Evolutionary conservation across 2,888 invertebrate genomes (phyloP), one percentile per base, ranked within the genome.

Genomic region (Augochlorella aurata): DNA sequence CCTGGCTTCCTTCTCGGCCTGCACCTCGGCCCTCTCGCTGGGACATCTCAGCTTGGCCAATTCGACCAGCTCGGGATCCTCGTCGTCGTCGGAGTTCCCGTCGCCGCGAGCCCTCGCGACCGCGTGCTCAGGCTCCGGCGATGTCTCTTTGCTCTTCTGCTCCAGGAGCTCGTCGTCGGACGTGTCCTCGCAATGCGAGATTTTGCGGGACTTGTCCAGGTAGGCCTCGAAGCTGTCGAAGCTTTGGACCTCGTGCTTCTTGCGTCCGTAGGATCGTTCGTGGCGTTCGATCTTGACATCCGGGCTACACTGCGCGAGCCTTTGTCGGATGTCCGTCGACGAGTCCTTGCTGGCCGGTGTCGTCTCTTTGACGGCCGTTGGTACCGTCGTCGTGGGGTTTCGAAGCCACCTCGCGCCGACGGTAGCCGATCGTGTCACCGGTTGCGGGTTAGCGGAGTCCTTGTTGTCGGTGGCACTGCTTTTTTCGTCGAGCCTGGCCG

Each of bases 1-100:
- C 73, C 97, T 95, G 79, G 95, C 96, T 92, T 98, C 98, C 84
- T 97, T 95, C 92, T 97, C 98, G 49, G 98, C 97, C 84, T 98
- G 95, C 77, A 98, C 96, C 94, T 98, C 98, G 4, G 98, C 97
- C 85, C 98, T 95, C 94, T 97, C 97, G 94, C 98, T 98, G 63
- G 98, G 96, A 94, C 98, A 98, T 88, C 98, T 95, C 83, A 98
- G 95, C 92, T 97, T 96, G 16, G 98, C 96, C 89, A 98, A 95
- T 93, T 98, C 97, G 79, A 96, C 97, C 16, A 96, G 95, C 93
- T 97, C 97, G 61, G 96, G 96, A 92, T 97, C 97, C 89, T 97
- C 96, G 92, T 96, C 93, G 83, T 93, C 92, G 87, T 93, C 92
- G 71, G 92, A 92, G 86, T 92, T 92, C 29, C 92, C 93, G 83